phyloP scores from a whole-genome alignment of 2,888 invertebrate species.

The Tigriopus californicus region DNA sequence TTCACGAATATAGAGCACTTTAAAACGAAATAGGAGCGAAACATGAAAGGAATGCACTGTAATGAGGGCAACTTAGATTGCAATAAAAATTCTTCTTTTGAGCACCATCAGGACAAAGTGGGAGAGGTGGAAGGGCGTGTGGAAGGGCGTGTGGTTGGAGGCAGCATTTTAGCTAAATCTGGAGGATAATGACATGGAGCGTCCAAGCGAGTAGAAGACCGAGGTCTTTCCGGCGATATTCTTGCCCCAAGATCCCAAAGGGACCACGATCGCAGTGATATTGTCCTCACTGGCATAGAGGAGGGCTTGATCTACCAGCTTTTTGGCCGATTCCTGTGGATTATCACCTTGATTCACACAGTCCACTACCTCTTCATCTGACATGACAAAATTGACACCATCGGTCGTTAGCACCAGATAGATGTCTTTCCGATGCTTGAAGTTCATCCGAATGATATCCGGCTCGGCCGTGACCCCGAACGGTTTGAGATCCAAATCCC shows the following conservation, averaged over 20 bases:
- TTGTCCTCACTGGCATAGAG: constrained; percentile 35
- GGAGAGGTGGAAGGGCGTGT: too few species aligned
- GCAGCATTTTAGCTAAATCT: not conserved
- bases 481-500: constrained; percentile 32
- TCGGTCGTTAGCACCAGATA: constrained; percentile 33
- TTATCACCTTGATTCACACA: constrained; percentile 27
- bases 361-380: constrained; percentile 31
- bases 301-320: constrained; percentile 30
- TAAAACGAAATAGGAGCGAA: too few species aligned
- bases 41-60: too few species aligned
- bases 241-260: constrained; percentile 32
- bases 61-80: too few species aligned
- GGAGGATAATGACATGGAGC: not conserved
- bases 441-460: constrained; percentile 22
- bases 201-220: not conserved
- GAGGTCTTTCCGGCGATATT: not conserved
- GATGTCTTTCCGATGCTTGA: constrained; percentile 32
- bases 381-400: constrained; percentile 32
- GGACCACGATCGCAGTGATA: constrained; percentile 31
- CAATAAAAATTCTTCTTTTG: too few species aligned
- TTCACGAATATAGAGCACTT: too few species aligned
- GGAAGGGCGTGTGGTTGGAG: too few species aligned
- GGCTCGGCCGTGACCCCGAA: constrained; percentile 33
- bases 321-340: constrained; percentile 30
- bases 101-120: too few species aligned